Evolutionary conservation across 1,140 invertebrate species (phyloP), one percentile per base, ranked within the genome.

Genomic region (Episyrphus balteatus): DNA sequence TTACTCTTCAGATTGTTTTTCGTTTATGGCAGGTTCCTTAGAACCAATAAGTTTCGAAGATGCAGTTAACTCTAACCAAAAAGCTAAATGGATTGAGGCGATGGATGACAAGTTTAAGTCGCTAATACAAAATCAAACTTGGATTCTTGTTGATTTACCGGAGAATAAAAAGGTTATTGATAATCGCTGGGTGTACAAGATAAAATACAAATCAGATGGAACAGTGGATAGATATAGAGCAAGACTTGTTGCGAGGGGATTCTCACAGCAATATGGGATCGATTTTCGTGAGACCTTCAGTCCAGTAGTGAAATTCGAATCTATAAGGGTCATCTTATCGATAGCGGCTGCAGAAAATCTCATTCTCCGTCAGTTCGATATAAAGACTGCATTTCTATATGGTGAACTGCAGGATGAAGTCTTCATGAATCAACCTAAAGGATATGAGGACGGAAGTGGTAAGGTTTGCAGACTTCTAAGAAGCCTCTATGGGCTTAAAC

Each of bases 71-170:
- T 47, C 49, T 19, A 14, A 52, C 13, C 31, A 63, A 37, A 49
- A 45, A 14, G 46, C 50, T 14, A 48, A 63, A 36, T 71, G 63
- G 62, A 55, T 49, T 34, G 32, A 52, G 37, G 65, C 68, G 5
- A 69, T 72, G 59, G 26, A 59, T 37, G 51, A 64, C 15, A 64
- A 72, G 50, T 57, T 56, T 19, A 49, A 60, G 9, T 63, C 63
- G 10, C 51, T 71, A 8, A 51, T 50, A 13, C 47, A 59, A 45
- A 66, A 67, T 57, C 52, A 70, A 6, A 65, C 58, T 6, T 73
- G 66, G 68, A 46, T 44, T 11, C 43, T 72, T 13, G 59, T 60
- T 2, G 47, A 67, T 9, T 31, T 50, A 34, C 68, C 63, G 8
- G 21, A 47, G 46, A 50, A 53, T 33, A 50, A 54, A 48, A 56